These are phyloP conservation scores for Terrapene triunguis DNA, from an alignment of 2,113 vertebrate species.

Conservation along the genomic window DNA sequence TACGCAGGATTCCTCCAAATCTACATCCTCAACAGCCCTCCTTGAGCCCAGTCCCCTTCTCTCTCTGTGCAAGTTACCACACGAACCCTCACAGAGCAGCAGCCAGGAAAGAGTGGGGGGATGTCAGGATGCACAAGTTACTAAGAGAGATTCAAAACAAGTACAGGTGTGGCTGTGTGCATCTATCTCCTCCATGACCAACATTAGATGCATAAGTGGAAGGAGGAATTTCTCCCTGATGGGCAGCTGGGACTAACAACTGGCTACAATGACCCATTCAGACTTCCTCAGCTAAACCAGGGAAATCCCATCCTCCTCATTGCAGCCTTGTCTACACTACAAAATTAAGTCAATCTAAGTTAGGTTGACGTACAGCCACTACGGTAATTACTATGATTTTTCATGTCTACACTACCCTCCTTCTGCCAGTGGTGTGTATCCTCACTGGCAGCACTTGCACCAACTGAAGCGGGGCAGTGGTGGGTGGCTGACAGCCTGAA, in stretches of 20 bases:
- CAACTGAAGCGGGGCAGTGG: not conserved
- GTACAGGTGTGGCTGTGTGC: conserved; percentile 2
- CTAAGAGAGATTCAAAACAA: conserved; percentile 61
- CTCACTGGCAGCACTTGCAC: too few relatives aligned
- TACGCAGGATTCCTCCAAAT: not conserved
- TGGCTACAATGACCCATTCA: not conserved
- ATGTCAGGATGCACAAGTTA: conserved; percentile 33
- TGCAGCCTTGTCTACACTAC: not conserved
- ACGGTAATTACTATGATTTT: not conserved
- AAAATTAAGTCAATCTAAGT: not conserved
- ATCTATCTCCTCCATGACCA: rapidly evolving
- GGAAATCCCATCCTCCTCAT: not conserved
- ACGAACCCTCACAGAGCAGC: not conserved
- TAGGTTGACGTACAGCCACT: too few relatives aligned
- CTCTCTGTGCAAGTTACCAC: not conserved
- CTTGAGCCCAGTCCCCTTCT: not conserved
- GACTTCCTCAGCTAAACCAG: not conserved
- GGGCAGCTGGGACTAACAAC: not conserved
- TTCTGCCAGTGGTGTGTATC: not conserved
- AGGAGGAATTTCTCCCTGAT: not conserved
- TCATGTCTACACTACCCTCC: not conserved
- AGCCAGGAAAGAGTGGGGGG: not conserved
- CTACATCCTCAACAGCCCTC: not conserved
- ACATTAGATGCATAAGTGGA: not conserved
- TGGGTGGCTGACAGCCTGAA: not conserved